These are phyloP conservation scores for Piprites chloris DNA, from an alignment of 2,113 vertebrate species.

Conservation along the genomic window DNA sequence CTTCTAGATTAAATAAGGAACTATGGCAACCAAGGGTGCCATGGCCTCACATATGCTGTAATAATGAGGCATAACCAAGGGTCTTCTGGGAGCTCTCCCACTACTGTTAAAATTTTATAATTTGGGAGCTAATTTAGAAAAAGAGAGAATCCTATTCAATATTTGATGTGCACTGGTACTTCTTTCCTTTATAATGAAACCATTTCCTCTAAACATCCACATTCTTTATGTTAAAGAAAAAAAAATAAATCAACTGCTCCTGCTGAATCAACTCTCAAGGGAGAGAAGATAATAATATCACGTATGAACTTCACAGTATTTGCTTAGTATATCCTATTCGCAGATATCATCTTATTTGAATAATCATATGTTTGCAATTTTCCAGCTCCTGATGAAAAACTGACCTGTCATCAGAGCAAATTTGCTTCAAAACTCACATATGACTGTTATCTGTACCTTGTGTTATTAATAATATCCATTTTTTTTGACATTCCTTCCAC, in stretches of 20 bases:
- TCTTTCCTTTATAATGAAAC: neutral
- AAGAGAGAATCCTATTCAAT: slow-evolving; percentile 25
- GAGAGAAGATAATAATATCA: neutral
- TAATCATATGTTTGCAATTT: slow-evolving; percentile 44
- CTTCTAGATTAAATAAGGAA: slow-evolving; percentile 38
- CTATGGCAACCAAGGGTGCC: slow-evolving; percentile 25
- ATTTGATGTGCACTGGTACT: neutral
- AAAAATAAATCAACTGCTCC: neutral
- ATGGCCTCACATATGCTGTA: slow-evolving; percentile 22
- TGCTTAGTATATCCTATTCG: slow-evolving; percentile 26
- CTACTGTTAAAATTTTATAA: neutral
- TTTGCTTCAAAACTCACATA: neutral
- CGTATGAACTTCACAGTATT: neutral
- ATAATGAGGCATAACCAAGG: slow-evolving; percentile 43
- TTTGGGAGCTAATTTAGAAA: slow-evolving; percentile 17
- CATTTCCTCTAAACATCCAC: neutral
- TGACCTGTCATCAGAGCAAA: slow-evolving; percentile 20
- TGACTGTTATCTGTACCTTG: neutral
- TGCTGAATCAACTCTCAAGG: neutral
- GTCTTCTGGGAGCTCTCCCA: slow-evolving; percentile 24
- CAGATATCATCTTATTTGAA: slow-evolving; percentile 36
- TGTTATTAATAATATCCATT: neutral
- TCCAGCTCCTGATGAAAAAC: slow-evolving; percentile 26
- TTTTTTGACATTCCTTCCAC: neutral
- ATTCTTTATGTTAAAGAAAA: neutral